Base-by-base conservation (phyloP, 2,797 vertebrate species). In the Pogonophryne albipinna region DNA sequence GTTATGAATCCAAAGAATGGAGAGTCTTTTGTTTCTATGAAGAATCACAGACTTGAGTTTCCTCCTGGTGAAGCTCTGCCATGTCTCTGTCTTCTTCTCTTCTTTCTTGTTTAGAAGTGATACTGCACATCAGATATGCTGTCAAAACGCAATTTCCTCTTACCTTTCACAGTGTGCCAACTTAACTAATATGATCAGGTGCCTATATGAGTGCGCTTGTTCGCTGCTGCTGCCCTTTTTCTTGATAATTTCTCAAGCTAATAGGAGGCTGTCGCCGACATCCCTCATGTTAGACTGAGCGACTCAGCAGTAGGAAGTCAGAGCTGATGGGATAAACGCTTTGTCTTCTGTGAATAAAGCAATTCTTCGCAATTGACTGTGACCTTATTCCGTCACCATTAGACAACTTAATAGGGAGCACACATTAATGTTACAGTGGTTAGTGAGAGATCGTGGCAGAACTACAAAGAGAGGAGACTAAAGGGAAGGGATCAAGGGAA, bases 401-500 rank as follows among this genome's bases (percentile, higher is more conserved):
- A 61, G 62, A 75, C 20, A 49, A 58, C 31, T 67, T 45, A 64
- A 74, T 52, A 14, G 63, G 16, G 46, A 72, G 41, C 49, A 53
- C 1, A 8, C 42, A 59, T 13, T 7, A 12, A 27, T 47, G 51
- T 68, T 44, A 16, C n/a, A 0, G 4, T 19, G 7, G 19, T 56
- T 53, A 49, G 14, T 23, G 38, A 15, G 62, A 79, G 31, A 52
- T 20, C 71, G 68, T 77, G 74, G 82, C 76, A 73, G 27, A 15
- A 4, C 68, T 59, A 62, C 84, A 88, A 60, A 84, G 76, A 76
- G 17, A 50, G n/a, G 17, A 60, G 46, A 52, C 64, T 74, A 66
- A 69, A 84, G 66, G 70, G 67, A 67, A 74, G 69, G n/a, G n/a
- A n/a, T n/a, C n/a, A n/a, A n/a, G n/a, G 60, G 80, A 52, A 74